phyloP scores from a whole-genome alignment of 2,888 invertebrate species.

The Drosophila greeni region DNA sequence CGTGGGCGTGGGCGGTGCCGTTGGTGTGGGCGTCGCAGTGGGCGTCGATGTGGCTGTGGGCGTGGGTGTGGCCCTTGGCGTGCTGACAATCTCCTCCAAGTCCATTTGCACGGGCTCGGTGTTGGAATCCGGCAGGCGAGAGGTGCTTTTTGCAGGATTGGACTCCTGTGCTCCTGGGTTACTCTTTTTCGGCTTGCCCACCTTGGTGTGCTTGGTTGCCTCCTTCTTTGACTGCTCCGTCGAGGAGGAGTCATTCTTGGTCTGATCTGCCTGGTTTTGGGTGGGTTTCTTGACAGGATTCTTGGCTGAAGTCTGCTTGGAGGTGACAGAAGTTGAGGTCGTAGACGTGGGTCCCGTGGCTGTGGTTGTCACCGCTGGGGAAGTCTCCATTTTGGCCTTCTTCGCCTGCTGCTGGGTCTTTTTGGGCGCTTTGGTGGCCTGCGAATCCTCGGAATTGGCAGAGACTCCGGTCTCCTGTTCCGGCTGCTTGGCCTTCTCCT shows the following conservation, averaged over 20 bases:
- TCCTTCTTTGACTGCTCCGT: conserved; percentile 14
- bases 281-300: conserved; percentile 21
- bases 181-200: conserved; percentile 27
- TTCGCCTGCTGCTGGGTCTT: conserved; percentile 45
- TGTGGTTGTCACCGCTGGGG: not conserved
- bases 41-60: conserved; percentile 25
- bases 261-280: conserved; percentile 1
- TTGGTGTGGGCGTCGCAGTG: conserved; percentile 22
- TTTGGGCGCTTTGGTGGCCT: conserved; percentile 38
- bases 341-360: not conserved
- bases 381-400: conserved; percentile 49
- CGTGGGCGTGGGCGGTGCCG: conserved; percentile 30
- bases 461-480: conserved; percentile 22
- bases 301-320: conserved; percentile 25
- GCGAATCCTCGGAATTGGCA: conserved; percentile 37
- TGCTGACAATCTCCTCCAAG: conserved; percentile 64
- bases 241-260: conserved; percentile 7
- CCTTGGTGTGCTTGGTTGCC: conserved; percentile 11
- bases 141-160: not conserved
- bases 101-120: conserved; percentile 75
- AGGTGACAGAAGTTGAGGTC: not conserved
- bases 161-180: not conserved
- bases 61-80: conserved; percentile 29
- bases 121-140: conserved; percentile 63
- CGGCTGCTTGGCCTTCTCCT: conserved; percentile 27